These are phyloP conservation scores for Tenthredo livida DNA, from an alignment of 2,888 invertebrate species.

Conservation along the genomic window DNA sequence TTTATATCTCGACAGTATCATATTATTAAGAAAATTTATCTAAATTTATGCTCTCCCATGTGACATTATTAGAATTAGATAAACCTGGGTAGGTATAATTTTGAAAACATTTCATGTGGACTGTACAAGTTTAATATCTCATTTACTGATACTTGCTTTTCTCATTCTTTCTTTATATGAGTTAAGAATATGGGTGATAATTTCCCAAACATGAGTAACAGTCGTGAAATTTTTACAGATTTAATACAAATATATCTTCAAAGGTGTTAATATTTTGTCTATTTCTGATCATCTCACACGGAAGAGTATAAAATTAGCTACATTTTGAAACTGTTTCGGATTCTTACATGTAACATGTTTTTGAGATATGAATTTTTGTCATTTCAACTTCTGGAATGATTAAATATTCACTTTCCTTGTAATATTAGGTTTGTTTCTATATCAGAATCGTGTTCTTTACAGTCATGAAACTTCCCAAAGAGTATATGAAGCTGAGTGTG, in stretches of 20 bases:
- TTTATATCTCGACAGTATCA: neutral
- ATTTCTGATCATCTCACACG: neutral
- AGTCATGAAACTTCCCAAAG: neutral
- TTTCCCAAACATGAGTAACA: no score
- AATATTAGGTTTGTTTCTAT: neutral
- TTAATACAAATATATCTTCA: neutral
- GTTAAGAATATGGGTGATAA: no score
- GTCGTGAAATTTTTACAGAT: neutral
- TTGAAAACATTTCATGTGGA: no score
- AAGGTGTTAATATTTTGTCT: neutral
- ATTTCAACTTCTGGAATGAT: neutral
- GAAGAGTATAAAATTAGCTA: neutral
- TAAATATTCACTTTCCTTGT: neutral
- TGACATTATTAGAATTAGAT: no score
- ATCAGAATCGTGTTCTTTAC: neutral
- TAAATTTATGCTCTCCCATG: no score
- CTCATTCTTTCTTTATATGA: no score
- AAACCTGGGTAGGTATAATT: no score
- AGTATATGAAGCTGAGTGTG: neutral
- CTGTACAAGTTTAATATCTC: no score
- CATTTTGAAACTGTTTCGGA: neutral
- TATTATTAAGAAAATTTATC: no score
- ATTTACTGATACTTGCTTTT: no score
- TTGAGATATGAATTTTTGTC: neutral
- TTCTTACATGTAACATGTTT: neutral